Evolutionary conservation across 2,797 vertebrate species (phyloP).

Genomic region (Sebastes diploproa): DNA sequence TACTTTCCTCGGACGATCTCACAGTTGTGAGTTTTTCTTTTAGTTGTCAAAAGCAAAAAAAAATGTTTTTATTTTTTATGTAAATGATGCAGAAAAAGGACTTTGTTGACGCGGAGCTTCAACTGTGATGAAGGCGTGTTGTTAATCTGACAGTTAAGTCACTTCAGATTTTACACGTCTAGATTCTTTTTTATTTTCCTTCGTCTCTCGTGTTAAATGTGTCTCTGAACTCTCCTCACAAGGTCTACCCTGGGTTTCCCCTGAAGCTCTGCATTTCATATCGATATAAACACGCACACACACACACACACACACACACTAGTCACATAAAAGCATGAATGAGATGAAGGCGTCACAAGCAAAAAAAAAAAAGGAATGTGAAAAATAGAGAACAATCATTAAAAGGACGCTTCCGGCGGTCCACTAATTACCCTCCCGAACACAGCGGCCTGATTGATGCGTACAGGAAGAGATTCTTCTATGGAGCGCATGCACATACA

Average conservation of each 20-base stretch:
- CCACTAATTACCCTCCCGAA: constrained; percentile 78
- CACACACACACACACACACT: constrained; percentile 6
- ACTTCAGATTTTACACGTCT: not conserved
- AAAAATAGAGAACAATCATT: constrained; percentile 70
- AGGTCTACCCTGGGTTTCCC: constrained; percentile 1
- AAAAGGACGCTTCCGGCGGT: constrained; percentile 64
- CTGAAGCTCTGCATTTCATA: constrained; percentile 6
- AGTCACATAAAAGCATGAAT: constrained; percentile 59
- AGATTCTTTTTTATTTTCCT: not conserved
- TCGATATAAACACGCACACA: constrained; percentile 3
- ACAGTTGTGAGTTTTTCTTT: not conserved
- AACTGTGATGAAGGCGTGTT: constrained; percentile 2
- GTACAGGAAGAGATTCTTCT: constrained; percentile 52
- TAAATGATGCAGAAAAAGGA: not conserved
- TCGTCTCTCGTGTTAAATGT: not conserved
- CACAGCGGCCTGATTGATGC: constrained; percentile 75
- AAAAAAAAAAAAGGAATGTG: constrained; percentile 35
- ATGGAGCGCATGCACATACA: constrained; percentile 2
- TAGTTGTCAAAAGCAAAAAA: not conserved
- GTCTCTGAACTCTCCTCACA: constrained; percentile 15
- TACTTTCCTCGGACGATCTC: not conserved
- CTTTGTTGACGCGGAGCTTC: not conserved
- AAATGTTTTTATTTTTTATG: not conserved
- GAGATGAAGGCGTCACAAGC: constrained; percentile 55
- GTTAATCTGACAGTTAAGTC: constrained; percentile 24